phyloP scores from a whole-genome alignment of 1,140 invertebrate genomes.

The Hyles euphorbiae region DNA sequence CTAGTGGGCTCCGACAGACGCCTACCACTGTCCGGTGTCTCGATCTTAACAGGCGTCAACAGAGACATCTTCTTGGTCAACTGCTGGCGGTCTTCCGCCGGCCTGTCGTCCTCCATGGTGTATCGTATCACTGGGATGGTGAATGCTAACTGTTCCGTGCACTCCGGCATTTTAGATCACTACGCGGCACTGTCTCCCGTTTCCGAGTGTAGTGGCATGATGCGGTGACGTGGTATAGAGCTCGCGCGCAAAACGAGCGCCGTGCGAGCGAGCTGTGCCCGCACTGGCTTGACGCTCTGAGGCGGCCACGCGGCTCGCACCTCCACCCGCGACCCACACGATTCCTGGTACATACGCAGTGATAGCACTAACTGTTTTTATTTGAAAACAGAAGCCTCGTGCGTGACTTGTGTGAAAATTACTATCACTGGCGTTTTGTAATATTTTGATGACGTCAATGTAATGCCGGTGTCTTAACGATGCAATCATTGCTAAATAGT shows the following conservation, averaged over 20 bases:
- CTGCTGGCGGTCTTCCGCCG: constrained; percentile 44
- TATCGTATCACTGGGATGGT: constrained; percentile 66
- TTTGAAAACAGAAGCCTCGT: constrained; percentile 20
- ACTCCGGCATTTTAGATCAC: constrained; percentile 67
- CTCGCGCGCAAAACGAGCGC: constrained; percentile 33
- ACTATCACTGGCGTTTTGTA: constrained; percentile 12
- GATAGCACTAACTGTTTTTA: constrained; percentile 6
- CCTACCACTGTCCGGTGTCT: constrained; percentile 56
- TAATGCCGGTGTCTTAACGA: too few species aligned
- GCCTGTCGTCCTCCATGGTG: constrained; percentile 61
- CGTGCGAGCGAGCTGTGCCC: constrained; percentile 13
- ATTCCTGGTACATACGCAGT: constrained; percentile 7
- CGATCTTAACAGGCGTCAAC: constrained; percentile 61
- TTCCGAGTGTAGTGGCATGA: constrained; percentile 12
- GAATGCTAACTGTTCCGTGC: constrained; percentile 59
- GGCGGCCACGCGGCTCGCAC: constrained; percentile 10
- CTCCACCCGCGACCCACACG: constrained; percentile 10
- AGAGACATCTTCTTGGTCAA: constrained; percentile 61
- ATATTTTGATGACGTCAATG: constrained; percentile 14
- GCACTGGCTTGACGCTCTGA: constrained; percentile 14
- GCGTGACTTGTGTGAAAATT: constrained; percentile 17
- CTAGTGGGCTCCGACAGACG: constrained; percentile 56
- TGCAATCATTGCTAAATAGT: too few species aligned
- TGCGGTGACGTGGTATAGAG: constrained; percentile 8
- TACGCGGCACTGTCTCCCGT: constrained; percentile 34